Base-by-base conservation (phyloP, 2,113 vertebrate genomes). In the Mesembrinibis cayennensis region DNA sequence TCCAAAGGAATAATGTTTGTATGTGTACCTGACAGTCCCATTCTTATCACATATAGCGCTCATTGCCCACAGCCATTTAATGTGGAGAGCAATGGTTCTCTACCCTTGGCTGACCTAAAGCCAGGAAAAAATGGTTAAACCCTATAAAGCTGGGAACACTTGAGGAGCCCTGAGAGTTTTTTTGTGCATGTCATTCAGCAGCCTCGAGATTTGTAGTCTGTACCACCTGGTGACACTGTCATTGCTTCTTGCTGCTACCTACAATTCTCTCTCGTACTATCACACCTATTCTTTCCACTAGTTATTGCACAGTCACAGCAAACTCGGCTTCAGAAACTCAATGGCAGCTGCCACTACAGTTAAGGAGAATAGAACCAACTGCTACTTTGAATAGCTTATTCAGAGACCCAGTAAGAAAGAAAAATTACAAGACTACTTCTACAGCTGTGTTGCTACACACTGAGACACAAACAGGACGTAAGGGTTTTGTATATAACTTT, bases 101-200 rank as follows among this genome's bases (percentile, higher is more conserved):
- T 50, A 32, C 3, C 16, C 23, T 55, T 47, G 26, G 10, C 30
- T 89, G 29, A 81, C 30, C 11, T 71, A 59, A 78, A 89, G 26
- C 13, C 27, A n/a, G 45, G 36, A 49, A 92, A 73, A 85, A 82
- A 38, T 10, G 2, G 3, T 34, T 65, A 55, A 92, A 58, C 11
- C 10, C 23, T 76, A 12, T 17, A 63, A 93, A 59, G 4, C 9
- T 67, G 17, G 13, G 25, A 91, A 45, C 3, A 12, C 5, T 21
- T 71, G 22, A 84, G 50, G 8, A 58, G 44, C 42, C 1, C 1
- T 59, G 22, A 3, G 21, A 1, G 0, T 0, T 1, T 56, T 89
- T 92, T 55, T 62, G 6, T 16, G 4, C 7, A 21, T 49, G 22
- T 38, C 26, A 42, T 59, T 87, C 65, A 84, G 30, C 30, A 76